Percentiles rank a stretch among this genome's conserved stretches.
Evolutionary conservation across 2,888 invertebrate genomes (phyloP).

Genomic region (Ectemnius continuus): DNA sequence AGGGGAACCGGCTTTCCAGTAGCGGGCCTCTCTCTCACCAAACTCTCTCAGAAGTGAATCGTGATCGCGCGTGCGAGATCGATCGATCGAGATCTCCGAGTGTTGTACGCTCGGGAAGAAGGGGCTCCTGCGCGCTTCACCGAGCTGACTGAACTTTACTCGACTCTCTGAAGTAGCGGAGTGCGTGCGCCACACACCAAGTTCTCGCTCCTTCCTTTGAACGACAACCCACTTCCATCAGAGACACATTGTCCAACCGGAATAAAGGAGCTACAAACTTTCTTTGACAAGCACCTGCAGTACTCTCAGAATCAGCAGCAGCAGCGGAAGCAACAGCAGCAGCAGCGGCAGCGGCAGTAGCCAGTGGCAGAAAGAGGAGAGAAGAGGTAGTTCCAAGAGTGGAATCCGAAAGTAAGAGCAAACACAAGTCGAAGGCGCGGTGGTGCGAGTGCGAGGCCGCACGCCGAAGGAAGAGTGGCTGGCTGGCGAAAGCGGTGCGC

Average conservation of each 20-base stretch:
- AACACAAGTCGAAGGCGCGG: not conserved
- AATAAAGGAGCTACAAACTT: too few species aligned
- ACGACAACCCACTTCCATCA: too few species aligned
- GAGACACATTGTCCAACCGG: too few species aligned
- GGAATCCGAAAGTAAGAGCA: conserved; percentile 3
- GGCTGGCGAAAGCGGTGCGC: conserved; percentile 1
- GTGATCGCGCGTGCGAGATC: not conserved
- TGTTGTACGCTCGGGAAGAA: too few species aligned
- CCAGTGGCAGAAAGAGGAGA: not conserved
- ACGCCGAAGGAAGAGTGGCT: not conserved
- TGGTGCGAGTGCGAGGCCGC: not conserved
- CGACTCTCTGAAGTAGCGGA: not conserved
- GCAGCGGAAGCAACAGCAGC: not conserved
- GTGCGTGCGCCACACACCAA: not conserved
- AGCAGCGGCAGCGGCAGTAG: too few species aligned
- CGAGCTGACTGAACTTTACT: too few species aligned
- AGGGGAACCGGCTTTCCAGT: too few species aligned
- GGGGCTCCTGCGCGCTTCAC: too few species aligned
- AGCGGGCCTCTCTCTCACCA: too few species aligned
- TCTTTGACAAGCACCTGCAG: not conserved
- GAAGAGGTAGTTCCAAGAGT: not conserved
- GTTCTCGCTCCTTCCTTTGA: not conserved
- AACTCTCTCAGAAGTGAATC: too few species aligned
- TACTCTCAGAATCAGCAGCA: not conserved
- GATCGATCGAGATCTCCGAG: conserved; percentile 1